Base-by-base conservation (phyloP, 2,797 vertebrate species). In the Okamejei kenojei region DNA sequence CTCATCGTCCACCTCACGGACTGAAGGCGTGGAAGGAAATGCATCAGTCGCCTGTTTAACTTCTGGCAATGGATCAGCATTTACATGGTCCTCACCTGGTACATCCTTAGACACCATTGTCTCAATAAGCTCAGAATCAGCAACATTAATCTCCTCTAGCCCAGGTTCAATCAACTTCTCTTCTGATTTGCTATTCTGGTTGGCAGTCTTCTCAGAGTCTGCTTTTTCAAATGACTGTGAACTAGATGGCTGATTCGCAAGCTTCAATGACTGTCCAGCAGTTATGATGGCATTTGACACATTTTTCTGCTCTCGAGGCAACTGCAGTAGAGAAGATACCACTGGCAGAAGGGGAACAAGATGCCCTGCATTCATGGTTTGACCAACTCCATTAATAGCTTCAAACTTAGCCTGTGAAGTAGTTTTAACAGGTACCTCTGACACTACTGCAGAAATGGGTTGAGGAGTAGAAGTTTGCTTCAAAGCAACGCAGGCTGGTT, bases 281-380 rank as follows among this genome's bases (percentile, higher is more conserved):
- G 93, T 84, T 88, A 96, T 95, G 95, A 96, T 95, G 63, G 94
- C 96, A 93, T 94, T 95, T 94, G 94, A 95, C 93, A 94, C 95
- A 68, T 95, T 94, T 26, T 96, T 97, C 94, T 97, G 96, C 82
- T 95, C 96, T 78, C 96, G 94, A 93, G 90, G 90, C 45, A 97
- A 94, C 84, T 96, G 96, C 94, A 97, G 94, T 32, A 96, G 95
- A 79, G 96, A 96, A 94, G 97, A 96, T 93, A 95, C 95, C 80
- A 95, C 95, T 0, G 96, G 96, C 0, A 96, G 95, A 15, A 96
- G 92, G 74, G 95, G 94, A 93, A 95, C 94, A 71, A 95, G 88
- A 94, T 8, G 73, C 35, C 35, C 29, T 54, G 90, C 61, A 61
- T 93, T 93, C 93, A 94, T 93, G 94, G 93, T 94, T 65, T 96